phyloP scores from a whole-genome alignment of 1,140 invertebrate species.

The Grapholita molesta region DNA sequence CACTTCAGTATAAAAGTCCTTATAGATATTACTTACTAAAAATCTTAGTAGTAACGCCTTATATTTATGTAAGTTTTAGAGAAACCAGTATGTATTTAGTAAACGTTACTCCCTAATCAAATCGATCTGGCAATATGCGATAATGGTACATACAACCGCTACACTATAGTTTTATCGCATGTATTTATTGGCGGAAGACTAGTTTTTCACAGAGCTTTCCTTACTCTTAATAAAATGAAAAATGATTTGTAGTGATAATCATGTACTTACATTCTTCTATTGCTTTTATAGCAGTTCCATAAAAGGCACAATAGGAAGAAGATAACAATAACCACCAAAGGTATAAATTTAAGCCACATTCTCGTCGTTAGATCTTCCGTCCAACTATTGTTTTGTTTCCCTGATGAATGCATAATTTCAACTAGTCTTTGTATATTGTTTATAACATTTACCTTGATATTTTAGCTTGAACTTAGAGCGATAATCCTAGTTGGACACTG shows the following conservation, averaged over 20 bases:
- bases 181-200: too few relatives aligned
- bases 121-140: too few relatives aligned
- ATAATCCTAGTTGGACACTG: background rate
- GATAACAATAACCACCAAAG: background rate
- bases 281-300: conserved; percentile 42
- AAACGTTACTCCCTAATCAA: too few relatives aligned
- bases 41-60: too few relatives aligned
- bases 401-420: background rate
- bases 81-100: too few relatives aligned
- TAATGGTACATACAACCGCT: too few relatives aligned
- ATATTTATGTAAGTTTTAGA: too few relatives aligned
- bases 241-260: background rate
- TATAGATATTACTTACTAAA: too few relatives aligned
- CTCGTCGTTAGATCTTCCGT: background rate
- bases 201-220: too few relatives aligned
- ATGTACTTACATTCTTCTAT: conserved; percentile 49
- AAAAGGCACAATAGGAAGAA: conserved; percentile 33
- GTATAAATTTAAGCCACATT: background rate
- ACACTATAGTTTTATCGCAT: too few relatives aligned
- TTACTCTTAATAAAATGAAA: too few relatives aligned
- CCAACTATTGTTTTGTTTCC: background rate
- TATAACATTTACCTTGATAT: background rate
- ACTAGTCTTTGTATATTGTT: background rate
- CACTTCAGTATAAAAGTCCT: too few relatives aligned
- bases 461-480: background rate